phyloP scores from a whole-genome alignment of 2,113 vertebrate species.

The Perca flavescens region DNA sequence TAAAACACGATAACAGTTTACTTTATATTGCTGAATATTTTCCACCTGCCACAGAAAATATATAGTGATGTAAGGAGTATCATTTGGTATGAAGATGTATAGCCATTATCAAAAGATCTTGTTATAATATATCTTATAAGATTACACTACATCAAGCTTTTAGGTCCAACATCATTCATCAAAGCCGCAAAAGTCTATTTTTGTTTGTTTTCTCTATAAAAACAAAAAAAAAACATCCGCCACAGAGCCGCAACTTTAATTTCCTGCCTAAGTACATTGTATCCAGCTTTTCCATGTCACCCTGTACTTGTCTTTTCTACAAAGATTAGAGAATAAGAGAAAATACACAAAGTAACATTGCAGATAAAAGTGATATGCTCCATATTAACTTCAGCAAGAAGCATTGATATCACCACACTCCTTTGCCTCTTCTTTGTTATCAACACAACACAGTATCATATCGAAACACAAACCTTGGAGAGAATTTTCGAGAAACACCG shows the following conservation, averaged over 20 bases:
- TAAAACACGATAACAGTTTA: not conserved
- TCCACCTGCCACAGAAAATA: not conserved
- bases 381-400: conserved; percentile 45
- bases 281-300: conserved; percentile 28
- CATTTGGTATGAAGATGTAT: conserved; percentile 20
- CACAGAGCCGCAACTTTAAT: conserved; percentile 56
- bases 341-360: conserved; percentile 43
- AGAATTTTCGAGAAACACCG: conserved; percentile 43
- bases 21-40: not conserved
- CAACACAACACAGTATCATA: conserved; percentile 56
- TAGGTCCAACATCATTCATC: conserved; percentile 40
- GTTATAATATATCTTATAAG: conserved; percentile 21
- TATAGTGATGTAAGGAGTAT: not conserved
- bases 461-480: conserved; percentile 45
- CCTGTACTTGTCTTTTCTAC: conserved; percentile 36
- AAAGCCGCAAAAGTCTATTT: conserved; percentile 26
- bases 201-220: conserved; percentile 37
- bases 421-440: conserved; percentile 53
- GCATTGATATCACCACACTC: conserved; percentile 18
- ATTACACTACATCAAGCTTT: conserved; percentile 28
- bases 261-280: conserved; percentile 61
- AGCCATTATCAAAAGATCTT: conserved; percentile 27
- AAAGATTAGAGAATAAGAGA: conserved; percentile 60
- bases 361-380: conserved; percentile 62
- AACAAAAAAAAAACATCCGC: conserved; percentile 2